Conservation (phyloP, 2,797 vertebrate genomes). For the Bradypodion pumilum region DNA sequence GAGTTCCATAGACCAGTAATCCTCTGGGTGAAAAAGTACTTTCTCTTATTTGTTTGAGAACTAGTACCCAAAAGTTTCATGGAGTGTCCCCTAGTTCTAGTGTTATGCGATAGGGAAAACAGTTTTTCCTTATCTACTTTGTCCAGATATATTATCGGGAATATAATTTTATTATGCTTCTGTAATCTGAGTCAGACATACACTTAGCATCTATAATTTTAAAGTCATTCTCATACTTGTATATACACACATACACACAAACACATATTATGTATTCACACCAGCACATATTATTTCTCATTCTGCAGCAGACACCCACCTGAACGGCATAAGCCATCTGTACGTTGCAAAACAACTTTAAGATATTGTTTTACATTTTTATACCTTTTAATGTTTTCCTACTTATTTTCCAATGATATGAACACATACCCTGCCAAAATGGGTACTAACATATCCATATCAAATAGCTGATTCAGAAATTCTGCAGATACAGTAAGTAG, state of each 20-base stretch:
- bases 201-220: slow-evolving; percentile 64
- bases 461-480: slow-evolving; percentile 73
- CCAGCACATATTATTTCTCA: slow-evolving; percentile 61
- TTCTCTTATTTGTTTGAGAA: no score
- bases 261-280: slow-evolving; percentile 5
- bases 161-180: slow-evolving; percentile 48
- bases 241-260: background rate
- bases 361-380: slow-evolving; percentile 80
- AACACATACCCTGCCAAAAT: slow-evolving; percentile 76
- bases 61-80: no score
- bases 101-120: no score
- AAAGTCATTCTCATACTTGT: slow-evolving; percentile 36
- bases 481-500: slow-evolving; percentile 72
- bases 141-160: no score
- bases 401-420: slow-evolving; percentile 78
- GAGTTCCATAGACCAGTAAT: no score
- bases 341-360: slow-evolving; percentile 79
- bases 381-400: slow-evolving; percentile 76
- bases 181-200: slow-evolving; percentile 65
- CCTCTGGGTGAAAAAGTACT: no score
- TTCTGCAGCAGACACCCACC: slow-evolving; percentile 68
- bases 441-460: slow-evolving; percentile 72
- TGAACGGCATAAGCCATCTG: slow-evolving; percentile 71
- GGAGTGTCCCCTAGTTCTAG: no score
- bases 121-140: no score